Evolutionary conservation across 1,140 invertebrate genomes (phyloP), one percentile per base, ranked within the genome.

Genomic region (Proctacanthus coquilletti): DNA sequence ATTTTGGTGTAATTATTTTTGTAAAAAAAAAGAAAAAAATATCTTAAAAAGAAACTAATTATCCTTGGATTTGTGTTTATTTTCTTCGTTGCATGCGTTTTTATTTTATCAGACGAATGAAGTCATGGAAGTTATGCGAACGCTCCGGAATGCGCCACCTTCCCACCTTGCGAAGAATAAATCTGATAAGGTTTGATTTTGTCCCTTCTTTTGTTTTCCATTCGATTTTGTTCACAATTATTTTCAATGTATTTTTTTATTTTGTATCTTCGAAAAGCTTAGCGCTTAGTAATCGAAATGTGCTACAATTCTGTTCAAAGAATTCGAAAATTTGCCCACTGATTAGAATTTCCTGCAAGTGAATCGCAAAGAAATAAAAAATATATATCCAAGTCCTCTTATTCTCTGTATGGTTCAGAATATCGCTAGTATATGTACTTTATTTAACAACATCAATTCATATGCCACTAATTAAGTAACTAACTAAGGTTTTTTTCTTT

Each of bases 81-180:
- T 15, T 4, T 8, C 13, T 34, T 15, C 15, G n/a, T n/a, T n/a
- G n/a, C n/a, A n/a, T n/a, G n/a, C n/a, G n/a, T n/a, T n/a, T n/a
- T n/a, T 32, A 32, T 15, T 32, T 32, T 38, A 27, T 38, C 29
- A 58, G 55, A 56, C 50, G 30, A 58, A 58, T 53, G 56, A 72
- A 43, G 83, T 84, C 66, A 73, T 83, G 61, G 72, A 76, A 54
- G 70, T 77, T 51, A 73, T 86, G 65, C 70, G 77, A 56, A 69
- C 74, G 48, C 67, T 86, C 41, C 73, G 81, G 56, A 75, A 80
- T 67, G 81, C 80, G 36, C 80, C 80, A 46, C 82, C 83, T 17
- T 86, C 82, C 48, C 74, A 84, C 70, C 60, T 80, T 59, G 72
- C 73, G 60, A 86, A 77, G 72, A 84, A 74, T 50, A 85, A 82